These are phyloP conservation scores for Brachyptera risi DNA, from an alignment of 2,888 invertebrate species.

Conservation along the genomic window DNA sequence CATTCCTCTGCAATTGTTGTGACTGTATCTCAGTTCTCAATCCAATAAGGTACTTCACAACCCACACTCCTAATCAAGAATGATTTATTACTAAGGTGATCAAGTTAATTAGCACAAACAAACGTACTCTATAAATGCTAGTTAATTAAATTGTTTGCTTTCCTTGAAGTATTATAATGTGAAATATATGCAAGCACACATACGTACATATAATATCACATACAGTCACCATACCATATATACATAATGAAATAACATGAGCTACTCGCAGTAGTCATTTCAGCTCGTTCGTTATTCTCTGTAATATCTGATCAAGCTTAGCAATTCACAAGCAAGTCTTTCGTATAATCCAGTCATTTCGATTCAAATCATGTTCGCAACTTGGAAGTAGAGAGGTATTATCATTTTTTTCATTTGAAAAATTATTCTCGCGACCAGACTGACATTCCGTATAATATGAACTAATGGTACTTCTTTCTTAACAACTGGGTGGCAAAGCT, in stretches of 20 bases:
- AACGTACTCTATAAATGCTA: constrained; percentile 14
- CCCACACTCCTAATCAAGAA: not conserved
- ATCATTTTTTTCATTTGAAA: not conserved
- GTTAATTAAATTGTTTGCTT: constrained; percentile 15
- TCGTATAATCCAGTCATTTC: constrained; percentile 19
- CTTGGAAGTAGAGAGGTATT: not conserved
- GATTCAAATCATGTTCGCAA: constrained; percentile 20
- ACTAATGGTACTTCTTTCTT: not conserved
- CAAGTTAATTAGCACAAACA: constrained; percentile 13
- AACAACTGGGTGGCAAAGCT: not conserved
- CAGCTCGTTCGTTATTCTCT: constrained; percentile 10
- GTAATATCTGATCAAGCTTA: constrained; percentile 10
- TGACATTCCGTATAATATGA: not conserved
- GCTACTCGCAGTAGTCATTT: not conserved
- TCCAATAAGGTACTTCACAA: no score
- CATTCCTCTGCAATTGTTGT: no score
- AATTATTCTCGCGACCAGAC: not conserved
- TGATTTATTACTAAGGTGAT: constrained; percentile 19
- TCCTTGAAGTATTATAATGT: not conserved
- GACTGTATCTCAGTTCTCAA: no score
- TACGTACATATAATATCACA: no score
- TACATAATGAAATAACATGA: not conserved
- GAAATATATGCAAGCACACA: no score
- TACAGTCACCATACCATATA: not conserved
- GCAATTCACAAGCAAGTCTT: constrained; percentile 5